A percentile compares a stretch with the other conserved stretches of the same genome.
Conservation (phyloP, 92 coral and sea anemone species). For the Meandrina meandrites region DNA sequence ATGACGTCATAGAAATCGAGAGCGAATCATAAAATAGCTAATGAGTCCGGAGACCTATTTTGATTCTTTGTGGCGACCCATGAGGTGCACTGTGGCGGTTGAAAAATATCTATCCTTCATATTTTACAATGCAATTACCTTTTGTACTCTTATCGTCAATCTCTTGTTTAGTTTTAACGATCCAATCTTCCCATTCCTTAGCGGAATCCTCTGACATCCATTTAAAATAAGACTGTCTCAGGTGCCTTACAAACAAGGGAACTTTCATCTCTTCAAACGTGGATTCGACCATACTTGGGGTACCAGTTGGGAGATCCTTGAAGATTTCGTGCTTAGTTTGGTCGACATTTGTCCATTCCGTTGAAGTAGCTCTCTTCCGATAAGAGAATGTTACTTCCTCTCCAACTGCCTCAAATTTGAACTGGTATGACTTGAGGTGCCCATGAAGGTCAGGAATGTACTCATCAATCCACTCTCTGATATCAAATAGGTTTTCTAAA, state of each 20-base stretch:
- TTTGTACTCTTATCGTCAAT: neutral
- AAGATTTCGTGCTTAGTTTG: neutral
- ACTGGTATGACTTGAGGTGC: slow-evolving; percentile 1
- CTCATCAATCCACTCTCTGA: neutral
- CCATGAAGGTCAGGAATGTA: slow-evolving; percentile 11
- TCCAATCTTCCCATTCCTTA: neutral
- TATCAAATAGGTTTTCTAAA: neutral
- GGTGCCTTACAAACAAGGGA: neutral
- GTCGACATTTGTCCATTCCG: neutral
- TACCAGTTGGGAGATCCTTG: neutral
- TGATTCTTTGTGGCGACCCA: too few species aligned
- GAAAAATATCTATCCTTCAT: too few species aligned
- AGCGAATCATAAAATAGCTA: too few species aligned
- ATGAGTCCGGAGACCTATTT: too few species aligned
- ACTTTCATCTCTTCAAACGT: neutral
- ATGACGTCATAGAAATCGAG: too few species aligned
- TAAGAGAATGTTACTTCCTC: neutral
- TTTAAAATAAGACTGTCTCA: neutral
- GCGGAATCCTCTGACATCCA: neutral
- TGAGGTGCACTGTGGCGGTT: too few species aligned
- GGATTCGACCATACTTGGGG: neutral
- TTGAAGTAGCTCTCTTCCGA: neutral
- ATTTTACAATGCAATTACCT: neutral
- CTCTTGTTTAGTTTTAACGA: neutral
- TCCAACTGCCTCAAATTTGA: neutral